These are phyloP conservation scores for Micromesistius poutassou DNA, from an alignment of 2,797 vertebrate genomes.

Conservation along the genomic window DNA sequence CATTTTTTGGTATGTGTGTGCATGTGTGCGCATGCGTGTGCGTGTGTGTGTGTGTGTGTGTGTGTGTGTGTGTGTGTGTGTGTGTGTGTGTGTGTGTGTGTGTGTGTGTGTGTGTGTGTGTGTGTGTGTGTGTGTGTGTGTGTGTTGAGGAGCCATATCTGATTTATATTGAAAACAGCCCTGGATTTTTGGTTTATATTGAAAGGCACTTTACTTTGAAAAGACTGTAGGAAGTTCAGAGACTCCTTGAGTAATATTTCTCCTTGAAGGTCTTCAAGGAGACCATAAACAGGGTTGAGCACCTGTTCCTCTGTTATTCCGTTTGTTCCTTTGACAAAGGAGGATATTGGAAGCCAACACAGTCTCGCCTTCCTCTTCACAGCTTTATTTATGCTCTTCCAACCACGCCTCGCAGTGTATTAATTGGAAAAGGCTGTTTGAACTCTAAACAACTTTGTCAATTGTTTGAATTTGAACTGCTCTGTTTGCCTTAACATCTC, in stretches of 20 bases:
- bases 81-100: slow-evolving; percentile 3
- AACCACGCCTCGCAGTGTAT: background rate
- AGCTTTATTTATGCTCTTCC: background rate
- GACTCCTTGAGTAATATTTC: background rate
- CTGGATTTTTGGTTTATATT: background rate
- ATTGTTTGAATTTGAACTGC: background rate
- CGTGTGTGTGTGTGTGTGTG: background rate
- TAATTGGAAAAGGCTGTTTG: background rate
- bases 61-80: slow-evolving; percentile 8
- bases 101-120: background rate
- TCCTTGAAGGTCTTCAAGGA: background rate
- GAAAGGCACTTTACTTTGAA: background rate
- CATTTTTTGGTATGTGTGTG: too few relatives aligned
- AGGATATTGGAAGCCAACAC: background rate
- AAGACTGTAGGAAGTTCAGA: background rate
- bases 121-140: too few relatives aligned
- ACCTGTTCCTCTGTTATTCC: background rate
- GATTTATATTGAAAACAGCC: background rate
- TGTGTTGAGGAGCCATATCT: too few relatives aligned
- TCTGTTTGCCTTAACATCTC: background rate
- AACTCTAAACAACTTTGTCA: background rate
- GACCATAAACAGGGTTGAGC: background rate
- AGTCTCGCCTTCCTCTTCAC: background rate
- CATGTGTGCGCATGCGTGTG: background rate
- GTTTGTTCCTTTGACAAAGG: background rate